phyloP scores from a whole-genome alignment of 2,113 vertebrate genomes.

The Melanocharis versteri region DNA sequence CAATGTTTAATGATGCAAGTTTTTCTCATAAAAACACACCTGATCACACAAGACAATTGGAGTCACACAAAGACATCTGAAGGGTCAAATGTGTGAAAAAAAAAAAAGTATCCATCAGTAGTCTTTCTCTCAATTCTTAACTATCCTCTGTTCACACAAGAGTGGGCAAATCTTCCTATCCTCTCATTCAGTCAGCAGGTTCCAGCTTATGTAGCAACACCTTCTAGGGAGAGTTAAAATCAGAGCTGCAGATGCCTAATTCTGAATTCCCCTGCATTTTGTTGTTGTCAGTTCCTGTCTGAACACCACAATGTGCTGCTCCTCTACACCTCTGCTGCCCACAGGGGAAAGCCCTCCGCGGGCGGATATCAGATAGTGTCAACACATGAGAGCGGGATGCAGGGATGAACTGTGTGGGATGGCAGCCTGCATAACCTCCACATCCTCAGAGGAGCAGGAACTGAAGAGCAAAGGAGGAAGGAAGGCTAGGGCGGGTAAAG shows the following conservation, averaged over 20 bases:
- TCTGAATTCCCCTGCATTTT: not conserved
- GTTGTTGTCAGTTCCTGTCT: not conserved
- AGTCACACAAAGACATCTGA: not conserved
- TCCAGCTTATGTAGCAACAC: not conserved
- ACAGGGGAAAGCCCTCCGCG: not conserved
- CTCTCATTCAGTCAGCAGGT: not conserved
- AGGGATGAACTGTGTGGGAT: not conserved
- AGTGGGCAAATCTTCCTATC: not conserved
- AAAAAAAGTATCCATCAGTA: too few relatives aligned
- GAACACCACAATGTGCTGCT: not conserved
- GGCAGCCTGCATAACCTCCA: not conserved
- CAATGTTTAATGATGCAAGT: not conserved
- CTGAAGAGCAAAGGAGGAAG: not conserved
- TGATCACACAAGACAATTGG: not conserved
- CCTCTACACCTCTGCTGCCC: not conserved
- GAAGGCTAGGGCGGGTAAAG: not conserved
- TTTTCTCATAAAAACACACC: not conserved
- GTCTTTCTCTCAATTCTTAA: not conserved
- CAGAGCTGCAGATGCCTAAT: not conserved
- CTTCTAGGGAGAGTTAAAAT: not conserved
- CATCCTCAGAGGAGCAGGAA: not conserved
- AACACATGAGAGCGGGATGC: not conserved
- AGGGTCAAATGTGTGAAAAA: not conserved
- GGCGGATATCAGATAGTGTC: not conserved
- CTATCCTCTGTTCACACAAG: not conserved